Evolutionary conservation across 2,113 vertebrate species (phyloP), one percentile per base, ranked within the genome.

Genomic region (Anhinga rufa): DNA sequence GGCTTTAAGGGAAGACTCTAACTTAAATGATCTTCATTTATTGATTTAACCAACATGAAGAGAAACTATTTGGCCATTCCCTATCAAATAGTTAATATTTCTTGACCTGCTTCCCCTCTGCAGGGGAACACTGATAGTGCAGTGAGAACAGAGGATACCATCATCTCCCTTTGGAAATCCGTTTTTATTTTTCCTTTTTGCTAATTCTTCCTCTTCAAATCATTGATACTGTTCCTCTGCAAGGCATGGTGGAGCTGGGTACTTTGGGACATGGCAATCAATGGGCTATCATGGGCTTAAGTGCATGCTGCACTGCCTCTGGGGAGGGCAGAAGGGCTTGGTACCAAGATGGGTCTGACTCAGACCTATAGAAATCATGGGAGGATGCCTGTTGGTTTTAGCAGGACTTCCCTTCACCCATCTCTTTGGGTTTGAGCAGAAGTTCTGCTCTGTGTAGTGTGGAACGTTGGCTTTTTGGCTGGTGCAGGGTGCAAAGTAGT

Each of bases 281-380:
- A 4, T 25, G 34, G 42, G 28, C 42, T 38, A 0, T 57, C 7
- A 1, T 16, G 13, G 2, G 3, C 26, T 42, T 32, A 22, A 55
- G 26, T 16, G 21, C 6, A 2, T 16, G 64, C 9, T 65, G 24
- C 44, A 9, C 17, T 28, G 28, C 51, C 12, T 46, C 32, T 19
- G 46, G 34, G 29, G 58, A 58, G 14, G 36, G 15, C 26, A 28
- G n/a, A 58, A 34, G 36, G 19, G 34, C 64, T 82, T 3, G 8
- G 29, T 22, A 24, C n/a, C 15, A 9, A 58, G 26, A 16, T 17
- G 46, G 7, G 6, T 19, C 61, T 36, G 9, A 12, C 66, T 74
- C 52, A 60, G n/a, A 48, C 60, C 40, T 55, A 1, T 12, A 15
- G 62, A 62, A 81, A n/a, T 26, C 9, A 12, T 4, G 64, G 12